Base-by-base conservation (phyloP, 1,140 invertebrate species). In the Plutomurus gul region DNA sequence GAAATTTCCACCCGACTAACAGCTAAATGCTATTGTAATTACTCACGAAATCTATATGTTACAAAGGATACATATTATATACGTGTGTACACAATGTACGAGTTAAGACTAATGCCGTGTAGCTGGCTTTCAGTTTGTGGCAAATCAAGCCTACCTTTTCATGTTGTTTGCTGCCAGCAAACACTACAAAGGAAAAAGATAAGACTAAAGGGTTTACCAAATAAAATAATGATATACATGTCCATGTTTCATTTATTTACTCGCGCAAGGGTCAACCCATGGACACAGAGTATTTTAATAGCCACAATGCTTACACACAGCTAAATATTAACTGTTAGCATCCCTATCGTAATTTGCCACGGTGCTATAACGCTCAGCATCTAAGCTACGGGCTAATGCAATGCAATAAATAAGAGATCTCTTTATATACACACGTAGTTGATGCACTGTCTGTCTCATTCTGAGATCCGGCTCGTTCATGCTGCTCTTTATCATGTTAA, bases 11-110 rank as follows among this genome's bases (percentile, higher is more conserved):
- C 36, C 70, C 70, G 70, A 27, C 49, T 25, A 30, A 76, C 36
- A 40, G 30, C 70, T 72, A 72, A 72, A 71, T 78, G 27, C 39
- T 70, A 72, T 78, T 78, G 56, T 78, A 71, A 78, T 78, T 78
- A 49, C 76, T 78, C 76, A 78, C 76, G 76, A 78, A 72, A 78
- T 43, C 65, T 71, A 70, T 33, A 75, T n/a, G n/a, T 65, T 33
- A 65, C 56, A 8, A 1, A 8, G 5, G 3, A 11, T 18, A 1
- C 11, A 60, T 60, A n/a, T 36, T 60, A 16, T 43, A 13, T 43
- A 43, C n/a, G 25, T 65, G 36, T 33, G 10, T 4, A 7, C 13
- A 36, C 56, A 43, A 43, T 18, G 25, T 30, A 16, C 27, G 18
- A 65, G 56, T 65, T 65, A 65, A 33, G 27, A 65, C 56, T 65